These are phyloP conservation scores for Tychaedon coryphoeus DNA, from an alignment of 2,113 vertebrate genomes.

Conservation along the genomic window DNA sequence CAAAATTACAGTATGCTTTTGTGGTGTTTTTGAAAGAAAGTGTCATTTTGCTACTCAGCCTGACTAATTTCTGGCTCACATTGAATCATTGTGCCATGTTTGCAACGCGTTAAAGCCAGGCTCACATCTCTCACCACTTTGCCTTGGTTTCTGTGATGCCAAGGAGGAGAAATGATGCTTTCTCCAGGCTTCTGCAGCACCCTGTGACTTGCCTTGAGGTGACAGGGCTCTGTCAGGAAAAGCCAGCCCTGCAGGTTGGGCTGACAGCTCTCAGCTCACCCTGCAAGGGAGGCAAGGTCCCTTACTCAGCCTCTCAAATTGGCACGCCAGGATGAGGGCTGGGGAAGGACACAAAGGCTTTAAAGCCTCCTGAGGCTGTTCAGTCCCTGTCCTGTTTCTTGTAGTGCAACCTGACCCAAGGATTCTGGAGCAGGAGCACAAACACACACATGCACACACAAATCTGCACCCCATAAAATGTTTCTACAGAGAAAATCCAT, in stretches of 20 bases:
- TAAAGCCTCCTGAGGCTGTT: background rate
- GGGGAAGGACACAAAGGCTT: background rate
- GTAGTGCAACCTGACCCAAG: background rate
- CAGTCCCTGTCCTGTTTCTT: background rate
- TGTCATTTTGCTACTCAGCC: conserved; percentile 33
- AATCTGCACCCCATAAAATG: background rate
- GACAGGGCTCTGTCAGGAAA: background rate
- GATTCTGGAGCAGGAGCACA: background rate
- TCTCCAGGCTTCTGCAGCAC: background rate
- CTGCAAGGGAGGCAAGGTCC: background rate
- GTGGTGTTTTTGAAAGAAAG: conserved; percentile 36
- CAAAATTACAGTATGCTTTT: conserved; percentile 49
- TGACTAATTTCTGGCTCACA: conserved; percentile 54
- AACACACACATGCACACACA: background rate
- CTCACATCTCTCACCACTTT: background rate
- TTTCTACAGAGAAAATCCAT: background rate
- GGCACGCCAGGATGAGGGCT: background rate
- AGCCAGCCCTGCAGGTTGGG: background rate
- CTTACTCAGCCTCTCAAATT: background rate
- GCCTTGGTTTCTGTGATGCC: background rate
- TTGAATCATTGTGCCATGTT: conserved; percentile 15
- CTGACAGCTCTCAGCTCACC: background rate
- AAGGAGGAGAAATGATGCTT: background rate
- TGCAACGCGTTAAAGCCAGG: conserved; percentile 7
- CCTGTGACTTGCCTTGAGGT: background rate